Percentiles rank a stretch among this genome's conserved stretches.
Conservation (phyloP, 2,113 vertebrate species). For the Casuarius casuarius region DNA sequence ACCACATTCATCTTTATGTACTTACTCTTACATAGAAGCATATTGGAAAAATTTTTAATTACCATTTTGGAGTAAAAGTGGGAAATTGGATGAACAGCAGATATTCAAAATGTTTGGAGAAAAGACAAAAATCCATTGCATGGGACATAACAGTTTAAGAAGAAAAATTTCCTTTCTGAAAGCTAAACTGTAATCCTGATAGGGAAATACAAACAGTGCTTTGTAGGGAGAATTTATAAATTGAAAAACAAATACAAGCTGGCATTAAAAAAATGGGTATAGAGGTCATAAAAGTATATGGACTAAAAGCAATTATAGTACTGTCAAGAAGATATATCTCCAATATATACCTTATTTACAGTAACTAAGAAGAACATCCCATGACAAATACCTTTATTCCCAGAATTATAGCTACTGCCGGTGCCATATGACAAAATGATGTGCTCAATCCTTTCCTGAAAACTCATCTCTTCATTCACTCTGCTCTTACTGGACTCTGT, state of each 20-base stretch:
- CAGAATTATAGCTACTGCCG: background rate
- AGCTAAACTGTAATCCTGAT: background rate
- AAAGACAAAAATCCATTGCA: background rate
- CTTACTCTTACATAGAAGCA: background rate
- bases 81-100: background rate
- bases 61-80: background rate
- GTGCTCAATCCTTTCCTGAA: background rate
- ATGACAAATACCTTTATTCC: background rate
- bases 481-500: background rate
- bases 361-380: background rate
- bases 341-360: background rate
- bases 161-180: background rate
- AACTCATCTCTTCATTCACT: background rate
- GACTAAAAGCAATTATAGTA: background rate
- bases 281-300: background rate
- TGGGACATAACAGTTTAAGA: background rate
- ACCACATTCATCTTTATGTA: background rate
- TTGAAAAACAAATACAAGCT: background rate
- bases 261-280: background rate
- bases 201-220: background rate
- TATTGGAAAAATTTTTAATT: background rate
- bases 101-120: background rate
- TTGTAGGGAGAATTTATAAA: background rate
- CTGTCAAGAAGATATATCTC: background rate
- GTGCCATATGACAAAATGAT: background rate